A percentile compares a stretch with the other conserved stretches of the same genome.
These are phyloP conservation scores for Saxidomus purpurata DNA, from an alignment of 1,140 invertebrate species.

Conservation along the genomic window DNA sequence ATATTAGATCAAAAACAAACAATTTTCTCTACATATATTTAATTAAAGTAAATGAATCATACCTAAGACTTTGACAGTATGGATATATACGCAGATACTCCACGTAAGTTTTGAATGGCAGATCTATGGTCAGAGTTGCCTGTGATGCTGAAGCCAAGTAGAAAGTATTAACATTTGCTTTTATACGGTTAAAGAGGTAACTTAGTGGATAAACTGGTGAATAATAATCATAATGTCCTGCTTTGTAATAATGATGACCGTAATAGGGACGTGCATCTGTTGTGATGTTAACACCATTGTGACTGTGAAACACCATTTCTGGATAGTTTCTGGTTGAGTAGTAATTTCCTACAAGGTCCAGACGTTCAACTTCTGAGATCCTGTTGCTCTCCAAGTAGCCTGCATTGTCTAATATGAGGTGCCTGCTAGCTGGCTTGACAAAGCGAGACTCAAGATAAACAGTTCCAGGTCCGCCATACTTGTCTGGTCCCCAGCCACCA, in stretches of 20 bases:
- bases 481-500: slow-evolving; percentile 72
- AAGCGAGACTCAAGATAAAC: slow-evolving; percentile 74
- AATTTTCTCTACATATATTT: too few relatives aligned
- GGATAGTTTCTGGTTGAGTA: neutral
- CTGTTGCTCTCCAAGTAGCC: slow-evolving; percentile 64
- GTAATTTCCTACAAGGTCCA: slow-evolving; percentile 65
- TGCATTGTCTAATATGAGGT: slow-evolving; percentile 71
- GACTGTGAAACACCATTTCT: slow-evolving; percentile 41
- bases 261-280: slow-evolving; percentile 43
- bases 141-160: slow-evolving; percentile 41
- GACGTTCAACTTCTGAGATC: slow-evolving; percentile 72
- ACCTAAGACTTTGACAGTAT: slow-evolving; percentile 61
- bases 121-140: slow-evolving; percentile 63
- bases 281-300: slow-evolving; percentile 61
- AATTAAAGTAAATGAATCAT: too few relatives aligned
- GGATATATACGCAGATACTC: slow-evolving; percentile 74
- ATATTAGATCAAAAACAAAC: too few relatives aligned
- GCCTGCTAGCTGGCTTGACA: slow-evolving; percentile 36
- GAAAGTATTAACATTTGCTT: slow-evolving; percentile 25
- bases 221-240: neutral
- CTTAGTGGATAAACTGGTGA: slow-evolving; percentile 19
- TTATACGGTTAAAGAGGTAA: slow-evolving; percentile 44
- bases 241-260: neutral
- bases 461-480: slow-evolving; percentile 78
- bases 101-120: slow-evolving; percentile 73